phyloP scores from a whole-genome alignment of 2,797 vertebrate genomes.

The Oophaga sylvatica region DNA sequence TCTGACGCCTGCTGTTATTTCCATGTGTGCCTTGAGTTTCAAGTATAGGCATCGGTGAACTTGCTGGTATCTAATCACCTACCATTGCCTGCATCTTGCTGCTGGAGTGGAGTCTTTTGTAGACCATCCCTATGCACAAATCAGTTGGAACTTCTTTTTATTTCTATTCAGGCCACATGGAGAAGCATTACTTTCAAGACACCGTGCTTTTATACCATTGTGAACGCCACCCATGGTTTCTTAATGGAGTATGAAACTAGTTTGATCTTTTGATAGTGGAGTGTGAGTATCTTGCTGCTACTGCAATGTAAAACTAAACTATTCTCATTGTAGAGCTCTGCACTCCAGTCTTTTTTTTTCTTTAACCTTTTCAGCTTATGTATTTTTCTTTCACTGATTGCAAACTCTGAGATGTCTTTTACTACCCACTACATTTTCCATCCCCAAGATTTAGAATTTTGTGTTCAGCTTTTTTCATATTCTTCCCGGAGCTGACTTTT shows the following conservation, averaged over 20 bases:
- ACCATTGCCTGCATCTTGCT: constrained; percentile 7
- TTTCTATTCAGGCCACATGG: neutral
- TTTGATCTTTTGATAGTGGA: constrained; percentile 36
- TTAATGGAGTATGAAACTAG: constrained; percentile 42
- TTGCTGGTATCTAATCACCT: constrained; percentile 3
- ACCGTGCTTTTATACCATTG: constrained; percentile 18
- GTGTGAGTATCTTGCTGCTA: constrained; percentile 30
- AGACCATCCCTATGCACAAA: constrained; percentile 3
- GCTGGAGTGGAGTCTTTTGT: neutral
- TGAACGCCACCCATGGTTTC: constrained; percentile 26
- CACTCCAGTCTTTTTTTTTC: constrained; percentile 26
- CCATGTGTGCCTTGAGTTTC: neutral
- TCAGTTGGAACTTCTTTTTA: constrained; percentile 4
- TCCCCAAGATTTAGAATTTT: constrained; percentile 3
- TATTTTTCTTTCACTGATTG: constrained; percentile 37
- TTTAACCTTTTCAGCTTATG: constrained; percentile 46
- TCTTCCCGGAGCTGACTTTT: neutral
- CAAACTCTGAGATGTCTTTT: constrained; percentile 37
- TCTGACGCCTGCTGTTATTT: neutral
- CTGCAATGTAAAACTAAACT: constrained; percentile 29
- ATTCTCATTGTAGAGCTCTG: constrained; percentile 31
- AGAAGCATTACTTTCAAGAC: neutral
- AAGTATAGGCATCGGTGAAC: neutral
- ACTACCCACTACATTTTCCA: constrained; percentile 38
- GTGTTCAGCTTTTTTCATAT: constrained; percentile 22